Percentiles rank a stretch among this genome's conserved stretches.
Evolutionary conservation across 2,888 invertebrate species (phyloP).

Genomic region (Theretra japonica): DNA sequence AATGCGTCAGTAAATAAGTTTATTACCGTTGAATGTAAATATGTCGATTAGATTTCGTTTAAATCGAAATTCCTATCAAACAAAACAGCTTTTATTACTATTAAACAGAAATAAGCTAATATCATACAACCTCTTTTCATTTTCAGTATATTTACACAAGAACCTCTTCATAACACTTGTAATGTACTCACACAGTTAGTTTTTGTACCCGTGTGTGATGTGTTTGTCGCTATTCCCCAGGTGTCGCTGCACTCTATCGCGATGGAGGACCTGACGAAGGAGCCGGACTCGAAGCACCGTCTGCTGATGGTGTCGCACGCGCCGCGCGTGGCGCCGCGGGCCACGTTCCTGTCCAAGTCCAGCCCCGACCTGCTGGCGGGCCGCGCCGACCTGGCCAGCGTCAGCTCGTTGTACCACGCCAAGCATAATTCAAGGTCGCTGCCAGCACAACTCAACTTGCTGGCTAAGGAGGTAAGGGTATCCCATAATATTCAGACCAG

Average conservation of each 20-base stretch:
- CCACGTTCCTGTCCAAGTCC: conserved; percentile 89
- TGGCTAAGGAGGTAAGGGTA: conserved; percentile 53
- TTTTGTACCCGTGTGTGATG: too few species aligned
- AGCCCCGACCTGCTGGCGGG: conserved; percentile 88
- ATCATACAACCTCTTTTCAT: too few species aligned
- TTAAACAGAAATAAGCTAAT: too few species aligned
- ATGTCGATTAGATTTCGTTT: too few species aligned
- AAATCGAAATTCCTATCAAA: too few species aligned
- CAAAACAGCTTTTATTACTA: too few species aligned
- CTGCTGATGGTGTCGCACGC: conserved; percentile 92
- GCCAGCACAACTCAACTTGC: conserved; percentile 61
- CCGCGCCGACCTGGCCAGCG: conserved; percentile 40
- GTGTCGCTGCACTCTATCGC: conserved; percentile 93
- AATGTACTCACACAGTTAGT: too few species aligned
- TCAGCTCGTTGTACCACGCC: conserved; percentile 36
- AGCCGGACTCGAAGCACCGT: conserved; percentile 91
- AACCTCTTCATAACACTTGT: too few species aligned
- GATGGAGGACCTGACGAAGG: conserved; percentile 95
- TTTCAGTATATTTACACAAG: too few species aligned
- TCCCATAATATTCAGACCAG: too few species aligned
- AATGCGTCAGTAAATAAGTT: too few species aligned
- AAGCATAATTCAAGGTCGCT: conserved; percentile 49
- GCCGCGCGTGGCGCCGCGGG: conserved; percentile 73
- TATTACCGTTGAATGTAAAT: too few species aligned
- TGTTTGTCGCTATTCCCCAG: conserved; percentile 53